Percentiles rank a stretch among this genome's conserved stretches.
Evolutionary conservation across 64 coral and sea anemone species (phyloP).

Genomic region (Orbicella faveolata): DNA sequence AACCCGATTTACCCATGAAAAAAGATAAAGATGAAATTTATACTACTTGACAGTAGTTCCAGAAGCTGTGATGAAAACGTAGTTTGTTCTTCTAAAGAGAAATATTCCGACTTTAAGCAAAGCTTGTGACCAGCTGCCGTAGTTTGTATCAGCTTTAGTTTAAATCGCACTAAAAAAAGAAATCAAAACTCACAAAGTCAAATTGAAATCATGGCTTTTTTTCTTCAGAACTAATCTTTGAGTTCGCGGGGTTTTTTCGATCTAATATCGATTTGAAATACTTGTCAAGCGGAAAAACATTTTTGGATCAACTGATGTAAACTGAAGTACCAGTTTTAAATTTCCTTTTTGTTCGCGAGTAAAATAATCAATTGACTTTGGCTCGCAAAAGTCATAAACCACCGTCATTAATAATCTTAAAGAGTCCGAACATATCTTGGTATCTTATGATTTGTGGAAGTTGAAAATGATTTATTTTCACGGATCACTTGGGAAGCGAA

Average conservation of each 20-base stretch:
- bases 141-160: not conserved
- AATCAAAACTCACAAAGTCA: not conserved
- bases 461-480: not conserved
- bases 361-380: not conserved
- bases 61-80: not conserved
- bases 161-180: too few relatives aligned
- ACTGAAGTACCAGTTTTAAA: not conserved
- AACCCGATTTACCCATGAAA: not conserved
- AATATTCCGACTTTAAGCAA: not conserved
- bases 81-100: not conserved
- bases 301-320: not conserved
- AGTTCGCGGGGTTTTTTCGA: not conserved
- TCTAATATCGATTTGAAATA: not conserved
- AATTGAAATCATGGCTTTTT: not conserved
- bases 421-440: not conserved
- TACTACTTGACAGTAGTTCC: too few relatives aligned
- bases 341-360: not conserved
- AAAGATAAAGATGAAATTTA: too few relatives aligned
- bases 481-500: not conserved
- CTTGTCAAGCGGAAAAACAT: not conserved
- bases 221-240: not conserved
- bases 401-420: not conserved
- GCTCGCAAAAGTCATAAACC: not conserved
- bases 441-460: not conserved
- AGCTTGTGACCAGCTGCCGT: not conserved